These are phyloP conservation scores for Bradypodion ventrale DNA, from an alignment of 2,797 vertebrate genomes.

Conservation along the genomic window DNA sequence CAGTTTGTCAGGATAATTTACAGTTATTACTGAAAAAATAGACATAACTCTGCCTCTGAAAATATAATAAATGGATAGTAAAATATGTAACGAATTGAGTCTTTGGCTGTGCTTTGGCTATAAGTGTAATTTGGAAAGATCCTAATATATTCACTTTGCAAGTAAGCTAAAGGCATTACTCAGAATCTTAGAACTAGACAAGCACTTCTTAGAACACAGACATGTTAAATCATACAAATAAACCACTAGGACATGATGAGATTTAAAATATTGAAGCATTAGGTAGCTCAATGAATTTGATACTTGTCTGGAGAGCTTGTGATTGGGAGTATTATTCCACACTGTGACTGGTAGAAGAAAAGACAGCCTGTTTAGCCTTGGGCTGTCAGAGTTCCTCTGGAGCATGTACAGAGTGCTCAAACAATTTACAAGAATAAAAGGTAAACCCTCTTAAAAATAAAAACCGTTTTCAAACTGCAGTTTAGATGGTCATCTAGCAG, in stretches of 20 bases:
- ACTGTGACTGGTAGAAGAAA: too few relatives aligned
- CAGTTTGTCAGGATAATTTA: not conserved
- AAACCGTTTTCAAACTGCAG: too few relatives aligned
- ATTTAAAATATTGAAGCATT: not conserved
- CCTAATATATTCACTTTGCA: not conserved
- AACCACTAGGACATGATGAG: too few relatives aligned
- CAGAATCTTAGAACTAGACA: not conserved
- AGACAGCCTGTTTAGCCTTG: too few relatives aligned
- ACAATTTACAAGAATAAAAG: too few relatives aligned
- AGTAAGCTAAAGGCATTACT: not conserved
- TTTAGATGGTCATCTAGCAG: too few relatives aligned
- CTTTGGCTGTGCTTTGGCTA: not conserved
- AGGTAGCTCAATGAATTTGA: too few relatives aligned
- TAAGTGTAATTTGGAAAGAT: not conserved
- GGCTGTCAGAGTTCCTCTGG: too few relatives aligned
- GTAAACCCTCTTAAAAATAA: too few relatives aligned
- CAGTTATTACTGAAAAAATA: not conserved
- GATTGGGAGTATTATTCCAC: too few relatives aligned
- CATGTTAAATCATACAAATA: not conserved
- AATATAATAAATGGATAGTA: not conserved
- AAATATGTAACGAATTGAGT: not conserved
- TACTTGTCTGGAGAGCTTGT: too few relatives aligned
- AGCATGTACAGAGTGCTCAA: too few relatives aligned
- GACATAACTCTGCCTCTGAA: not conserved
- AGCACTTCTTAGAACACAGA: not conserved